A percentile compares a stretch with the other conserved stretches of the same genome.
Evolutionary conservation across 2,888 invertebrate species (phyloP).

Genomic region (Synanthedon vespiformis): DNA sequence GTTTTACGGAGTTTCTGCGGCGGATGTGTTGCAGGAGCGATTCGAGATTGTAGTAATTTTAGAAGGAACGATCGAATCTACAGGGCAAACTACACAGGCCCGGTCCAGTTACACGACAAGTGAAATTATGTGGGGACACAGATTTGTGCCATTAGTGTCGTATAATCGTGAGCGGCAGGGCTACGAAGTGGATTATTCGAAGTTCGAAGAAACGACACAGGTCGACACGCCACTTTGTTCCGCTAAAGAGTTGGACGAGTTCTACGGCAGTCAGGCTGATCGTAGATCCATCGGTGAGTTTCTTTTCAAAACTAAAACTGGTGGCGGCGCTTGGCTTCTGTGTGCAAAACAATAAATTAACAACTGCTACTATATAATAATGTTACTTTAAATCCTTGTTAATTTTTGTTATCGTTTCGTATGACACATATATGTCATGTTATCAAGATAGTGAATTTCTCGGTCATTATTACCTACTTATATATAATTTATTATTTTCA

Average conservation of each 20-base stretch:
- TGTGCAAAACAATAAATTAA: slow-evolving; percentile 12
- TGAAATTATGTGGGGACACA: slow-evolving; percentile 86
- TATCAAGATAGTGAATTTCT: slow-evolving; percentile 13
- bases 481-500: neutral
- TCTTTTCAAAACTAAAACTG: slow-evolving; percentile 24
- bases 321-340: slow-evolving; percentile 16
- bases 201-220: slow-evolving; percentile 83
- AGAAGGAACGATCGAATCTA: slow-evolving; percentile 86
- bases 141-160: slow-evolving; percentile 79
- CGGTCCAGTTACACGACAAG: slow-evolving; percentile 82
- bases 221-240: slow-evolving; percentile 85
- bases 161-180: slow-evolving; percentile 81
- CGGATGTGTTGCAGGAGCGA: slow-evolving; percentile 82
- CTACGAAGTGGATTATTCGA: slow-evolving; percentile 84
- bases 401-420: slow-evolving; percentile 11
- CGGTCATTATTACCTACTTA: slow-evolving; percentile 11
- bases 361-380: slow-evolving; percentile 14
- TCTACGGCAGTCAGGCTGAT: slow-evolving; percentile 71
- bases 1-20: slow-evolving; percentile 85
- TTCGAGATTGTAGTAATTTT: slow-evolving; percentile 87
- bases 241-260: slow-evolving; percentile 74
- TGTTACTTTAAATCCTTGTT: slow-evolving; percentile 7
- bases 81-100: slow-evolving; percentile 80
- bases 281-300: slow-evolving; percentile 69
- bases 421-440: slow-evolving; percentile 9